Percentiles rank a stretch among this genome's conserved stretches.
Evolutionary conservation across 2,888 invertebrate species (phyloP).

Genomic region (Ashinkailepas kermadecensis): DNA sequence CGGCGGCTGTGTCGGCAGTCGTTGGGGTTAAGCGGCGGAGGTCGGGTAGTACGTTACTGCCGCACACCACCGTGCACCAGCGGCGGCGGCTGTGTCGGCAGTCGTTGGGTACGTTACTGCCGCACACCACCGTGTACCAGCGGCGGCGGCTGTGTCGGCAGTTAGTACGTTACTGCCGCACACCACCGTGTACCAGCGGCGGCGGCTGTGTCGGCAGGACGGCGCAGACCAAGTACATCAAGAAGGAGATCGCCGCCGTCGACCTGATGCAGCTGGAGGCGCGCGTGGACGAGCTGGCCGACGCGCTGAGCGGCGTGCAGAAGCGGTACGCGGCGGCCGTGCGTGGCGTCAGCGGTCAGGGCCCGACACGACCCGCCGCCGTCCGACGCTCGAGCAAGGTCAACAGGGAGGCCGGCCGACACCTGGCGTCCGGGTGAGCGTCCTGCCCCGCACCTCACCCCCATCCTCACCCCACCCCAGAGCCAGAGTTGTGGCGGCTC

Average conservation of each 20-base stretch:
- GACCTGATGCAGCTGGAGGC: slow-evolving; percentile 11
- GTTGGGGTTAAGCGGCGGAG: too few relatives aligned
- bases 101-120: background rate
- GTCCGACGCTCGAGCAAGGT: background rate
- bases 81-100: background rate
- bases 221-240: slow-evolving; percentile 23
- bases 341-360: background rate
- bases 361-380: background rate
- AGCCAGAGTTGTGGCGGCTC: too few relatives aligned
- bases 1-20: too few relatives aligned
- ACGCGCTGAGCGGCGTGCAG: background rate
- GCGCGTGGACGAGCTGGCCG: background rate
- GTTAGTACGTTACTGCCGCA: too few relatives aligned
- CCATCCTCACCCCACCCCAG: too few relatives aligned
- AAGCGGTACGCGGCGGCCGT: background rate
- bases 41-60: background rate
- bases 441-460: background rate
- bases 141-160: too few relatives aligned
- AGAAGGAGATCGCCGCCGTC: slow-evolving; percentile 13
- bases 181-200: too few relatives aligned
- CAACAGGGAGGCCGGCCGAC: background rate
- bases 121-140: background rate
- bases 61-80: background rate
- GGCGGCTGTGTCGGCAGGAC: background rate
- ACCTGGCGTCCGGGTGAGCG: background rate